Evolutionary conservation across 1,140 invertebrate genomes (phyloP).

Genomic region (Atta texana): DNA sequence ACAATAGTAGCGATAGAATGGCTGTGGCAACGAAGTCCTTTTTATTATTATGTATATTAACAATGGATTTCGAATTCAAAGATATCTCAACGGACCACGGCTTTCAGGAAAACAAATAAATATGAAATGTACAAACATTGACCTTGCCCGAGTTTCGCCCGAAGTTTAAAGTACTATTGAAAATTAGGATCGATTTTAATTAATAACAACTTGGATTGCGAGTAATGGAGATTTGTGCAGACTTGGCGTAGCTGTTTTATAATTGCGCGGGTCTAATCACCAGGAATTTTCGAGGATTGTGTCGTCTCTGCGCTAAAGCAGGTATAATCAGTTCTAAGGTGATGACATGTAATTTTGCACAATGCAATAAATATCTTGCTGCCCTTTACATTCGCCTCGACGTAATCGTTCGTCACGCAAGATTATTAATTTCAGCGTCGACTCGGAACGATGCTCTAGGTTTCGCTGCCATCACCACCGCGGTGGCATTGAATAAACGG

Average conservation of each 20-base stretch:
- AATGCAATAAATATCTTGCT: slow-evolving; percentile 61
- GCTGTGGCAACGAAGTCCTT: background rate
- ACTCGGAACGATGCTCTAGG: slow-evolving; percentile 45
- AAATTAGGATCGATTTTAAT: background rate
- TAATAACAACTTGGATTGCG: background rate
- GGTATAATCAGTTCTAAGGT: slow-evolving; percentile 37
- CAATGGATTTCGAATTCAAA: background rate
- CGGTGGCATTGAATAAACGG: slow-evolving; percentile 61
- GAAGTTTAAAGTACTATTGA: background rate
- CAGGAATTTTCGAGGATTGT: background rate
- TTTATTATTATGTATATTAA: background rate
- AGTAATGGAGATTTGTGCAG: background rate
- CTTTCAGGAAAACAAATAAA: slow-evolving; percentile 17
- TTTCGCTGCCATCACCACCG: background rate
- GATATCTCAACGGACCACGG: background rate
- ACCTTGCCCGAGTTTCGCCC: background rate
- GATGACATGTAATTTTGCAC: slow-evolving; percentile 46
- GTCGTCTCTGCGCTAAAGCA: background rate
- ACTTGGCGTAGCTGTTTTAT: background rate
- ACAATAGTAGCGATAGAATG: background rate
- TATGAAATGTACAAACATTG: no score
- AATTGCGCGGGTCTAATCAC: background rate
- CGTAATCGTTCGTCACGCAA: slow-evolving; percentile 55
- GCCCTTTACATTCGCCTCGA: slow-evolving; percentile 53
- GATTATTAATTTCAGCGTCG: slow-evolving; percentile 72